Conservation (phyloP, 2,888 invertebrate species). For the Agrotis ipsilon region DNA sequence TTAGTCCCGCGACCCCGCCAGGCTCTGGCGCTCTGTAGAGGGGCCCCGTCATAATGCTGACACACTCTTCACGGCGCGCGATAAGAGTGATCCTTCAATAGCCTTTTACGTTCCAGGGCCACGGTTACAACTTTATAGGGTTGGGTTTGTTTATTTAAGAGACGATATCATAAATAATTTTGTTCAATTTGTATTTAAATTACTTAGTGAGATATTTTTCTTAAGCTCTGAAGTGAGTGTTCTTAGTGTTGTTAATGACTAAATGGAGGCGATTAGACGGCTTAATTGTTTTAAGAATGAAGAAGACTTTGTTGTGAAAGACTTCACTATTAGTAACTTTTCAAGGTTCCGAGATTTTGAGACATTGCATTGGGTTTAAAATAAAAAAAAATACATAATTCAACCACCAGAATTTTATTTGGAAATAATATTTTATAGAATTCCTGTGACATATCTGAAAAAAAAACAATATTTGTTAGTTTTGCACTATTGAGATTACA, state of each 20-base stretch:
- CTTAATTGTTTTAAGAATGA: slow-evolving; percentile 14
- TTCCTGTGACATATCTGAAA: slow-evolving; percentile 32
- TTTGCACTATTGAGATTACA: too few species aligned
- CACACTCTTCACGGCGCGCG: too few species aligned
- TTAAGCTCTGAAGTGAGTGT: neutral
- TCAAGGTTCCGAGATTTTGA: too few species aligned
- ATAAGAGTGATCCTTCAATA: too few species aligned
- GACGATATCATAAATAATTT: too few species aligned
- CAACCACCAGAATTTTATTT: slow-evolving; percentile 34
- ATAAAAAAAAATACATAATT: slow-evolving; percentile 18
- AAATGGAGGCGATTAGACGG: neutral
- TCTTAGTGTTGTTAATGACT: slow-evolving; percentile 21
- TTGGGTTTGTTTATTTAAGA: too few species aligned
- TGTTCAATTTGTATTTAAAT: slow-evolving; percentile 44
- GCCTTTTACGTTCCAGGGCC: too few species aligned
- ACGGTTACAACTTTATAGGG: too few species aligned
- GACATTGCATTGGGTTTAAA: neutral
- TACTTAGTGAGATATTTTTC: slow-evolving; percentile 30
- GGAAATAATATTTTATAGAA: neutral
- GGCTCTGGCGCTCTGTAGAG: too few species aligned
- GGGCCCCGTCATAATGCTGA: too few species aligned
- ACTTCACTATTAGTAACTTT: neutral
- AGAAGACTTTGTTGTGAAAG: slow-evolving; percentile 3
- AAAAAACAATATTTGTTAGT: slow-evolving; percentile 4
- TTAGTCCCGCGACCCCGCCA: too few species aligned